Base-by-base conservation (phyloP, 1,140 invertebrate genomes). In the Drosophila cardini region DNA sequence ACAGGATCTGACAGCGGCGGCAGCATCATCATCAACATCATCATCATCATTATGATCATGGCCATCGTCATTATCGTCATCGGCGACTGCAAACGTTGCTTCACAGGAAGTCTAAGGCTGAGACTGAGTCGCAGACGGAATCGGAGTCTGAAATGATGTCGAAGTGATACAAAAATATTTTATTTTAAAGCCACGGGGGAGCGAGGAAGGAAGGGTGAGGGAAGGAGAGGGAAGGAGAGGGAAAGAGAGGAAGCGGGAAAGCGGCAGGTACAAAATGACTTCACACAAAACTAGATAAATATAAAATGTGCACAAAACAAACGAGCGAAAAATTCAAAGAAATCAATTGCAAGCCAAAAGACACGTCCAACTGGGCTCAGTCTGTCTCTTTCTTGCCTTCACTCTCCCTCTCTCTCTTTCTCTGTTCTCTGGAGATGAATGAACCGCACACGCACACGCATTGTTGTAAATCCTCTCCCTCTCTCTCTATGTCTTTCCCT, bases 341-440 rank as follows among this genome's bases (percentile, higher is more conserved):
- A 86, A 86, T 87, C 83, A 86, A 86, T 86, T 86, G 83, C 83
- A 71, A 71, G 78, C 79, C 76, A 87, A 87, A 82, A 82, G 83
- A 74, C 83, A 86, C 83, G 82, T 87, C 78, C 69, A 46, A 63
- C 58, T 26, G 40, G 40, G 61, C 57, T 34, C 38, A 7, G 26
- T 9, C 57, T 57, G 10, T 16, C 4, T 11, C 32, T 18, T 45
- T 50, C 10, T 48, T n/a, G n/a, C n/a, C n/a, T 8, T 48, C 16
- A 4, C 10, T 48, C n/a, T 43, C 13, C 18, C 18, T 2, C 13
- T 18, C 13, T 45, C 4, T 18, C 13, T 18, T n/a, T 13, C 38
- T 13, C 38, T 13, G 46, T 48, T 26, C 48, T 32, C 13, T 52
- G 4, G 45, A 68, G 46, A 64, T 76, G 64, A 70, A 87, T 85